Base-by-base conservation (phyloP, 2,797 vertebrate species). In the Rhinichthys osculus region DNA sequence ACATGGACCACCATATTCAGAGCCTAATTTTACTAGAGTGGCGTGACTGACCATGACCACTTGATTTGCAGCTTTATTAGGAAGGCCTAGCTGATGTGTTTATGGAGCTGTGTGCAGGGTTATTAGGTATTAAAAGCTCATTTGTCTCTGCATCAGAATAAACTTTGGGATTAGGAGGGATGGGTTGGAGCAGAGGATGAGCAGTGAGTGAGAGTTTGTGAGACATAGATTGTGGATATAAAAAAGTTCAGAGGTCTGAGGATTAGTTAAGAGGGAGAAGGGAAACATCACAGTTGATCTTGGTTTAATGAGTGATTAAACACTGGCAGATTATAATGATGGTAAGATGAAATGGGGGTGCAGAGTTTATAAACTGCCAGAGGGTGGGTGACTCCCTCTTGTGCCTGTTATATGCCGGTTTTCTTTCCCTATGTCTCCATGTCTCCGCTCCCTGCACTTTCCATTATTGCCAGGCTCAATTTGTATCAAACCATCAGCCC, bases 61-160 rank as follows among this genome's bases (percentile, higher is more conserved):
- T 76, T 90, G 88, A 83, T 89, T 90, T 88, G 72, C 84, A 67
- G 78, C 74, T 87, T 87, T 87, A 89, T 87, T 86, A 86, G 57
- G 70, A 74, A 44, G 47, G 84, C 70, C 87, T 76, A 83, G 81
- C 62, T 86, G 82, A 79, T 85, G 85, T 84, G 78, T 74, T 89
- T 83, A 84, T 70, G 76, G 62, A 74, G 42, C 64, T 74, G 78
- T 83, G 33, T 30, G 52, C 52, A 77, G 42, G 85, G 83, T 87
- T 85, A 87, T 7, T 47, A 38, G 83, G 72, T 86, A 88, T 86
- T 90, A 78, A 66, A 85, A 76, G 52, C 74, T 16, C 82, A 89
- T 90, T 89, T 90, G 79, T 86, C 77, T 85, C 35, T 62, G 76
- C 85, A 83, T 93, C 71, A 90, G 91, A 93, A 93, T 92, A 92